Evolutionary conservation across 2,797 vertebrate genomes (phyloP).

Genomic region (Paratrypauchen microcephalus): DNA sequence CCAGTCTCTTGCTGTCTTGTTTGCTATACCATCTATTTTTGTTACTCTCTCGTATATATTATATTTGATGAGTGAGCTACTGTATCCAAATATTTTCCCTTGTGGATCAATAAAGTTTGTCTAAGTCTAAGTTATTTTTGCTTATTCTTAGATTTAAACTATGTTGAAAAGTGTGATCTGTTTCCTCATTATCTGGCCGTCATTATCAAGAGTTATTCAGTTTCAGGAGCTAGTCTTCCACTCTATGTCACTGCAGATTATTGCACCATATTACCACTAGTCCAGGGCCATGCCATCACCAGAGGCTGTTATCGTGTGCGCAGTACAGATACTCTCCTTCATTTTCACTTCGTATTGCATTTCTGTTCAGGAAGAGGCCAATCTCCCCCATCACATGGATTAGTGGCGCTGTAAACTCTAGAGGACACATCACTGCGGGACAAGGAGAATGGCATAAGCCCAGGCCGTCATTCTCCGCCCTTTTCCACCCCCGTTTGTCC

Average conservation of each 20-base stretch:
- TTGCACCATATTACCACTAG: slow-evolving; percentile 31
- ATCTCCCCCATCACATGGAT: slow-evolving; percentile 55
- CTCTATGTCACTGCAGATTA: slow-evolving; percentile 22
- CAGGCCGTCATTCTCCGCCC: slow-evolving; percentile 36
- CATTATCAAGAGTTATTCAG: slow-evolving; percentile 7
- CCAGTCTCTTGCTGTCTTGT: too few species aligned
- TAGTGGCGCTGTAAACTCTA: slow-evolving; percentile 44
- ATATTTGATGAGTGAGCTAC: too few species aligned
- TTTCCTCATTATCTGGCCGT: background rate
- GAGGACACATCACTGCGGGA: slow-evolving; percentile 49
- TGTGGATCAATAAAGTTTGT: too few species aligned
- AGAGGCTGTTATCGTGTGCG: slow-evolving; percentile 22
- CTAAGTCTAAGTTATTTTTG: too few species aligned
- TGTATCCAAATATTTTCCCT: too few species aligned
- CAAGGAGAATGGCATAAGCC: slow-evolving; percentile 46
- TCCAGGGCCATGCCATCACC: slow-evolving; percentile 23
- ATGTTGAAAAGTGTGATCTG: too few species aligned
- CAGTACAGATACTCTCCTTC: slow-evolving; percentile 28
- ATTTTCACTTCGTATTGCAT: slow-evolving; percentile 55
- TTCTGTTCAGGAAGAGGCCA: slow-evolving; percentile 40
- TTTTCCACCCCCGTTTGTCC: slow-evolving; percentile 44
- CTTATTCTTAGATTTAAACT: background rate
- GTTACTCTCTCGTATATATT: too few species aligned
- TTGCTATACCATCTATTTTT: too few species aligned
- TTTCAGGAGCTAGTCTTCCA: background rate